Evolutionary conservation across 2,888 invertebrate genomes (phyloP).

Genomic region (Nephrocerus scutellatus): DNA sequence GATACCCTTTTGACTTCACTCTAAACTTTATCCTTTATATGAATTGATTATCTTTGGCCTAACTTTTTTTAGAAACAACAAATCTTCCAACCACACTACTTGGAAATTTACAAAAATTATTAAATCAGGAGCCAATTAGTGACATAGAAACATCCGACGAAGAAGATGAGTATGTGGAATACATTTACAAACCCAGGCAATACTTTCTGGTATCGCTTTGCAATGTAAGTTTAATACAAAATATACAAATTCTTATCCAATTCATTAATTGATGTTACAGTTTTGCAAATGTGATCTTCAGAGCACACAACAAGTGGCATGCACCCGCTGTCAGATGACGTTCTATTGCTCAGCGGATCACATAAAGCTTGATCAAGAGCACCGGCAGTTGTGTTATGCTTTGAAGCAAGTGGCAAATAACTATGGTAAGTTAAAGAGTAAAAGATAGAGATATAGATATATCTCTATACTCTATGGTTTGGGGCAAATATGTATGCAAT

Average conservation of each 20-base stretch:
- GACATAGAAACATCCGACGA: slow-evolving; percentile 46
- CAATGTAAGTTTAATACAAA: slow-evolving; percentile 32
- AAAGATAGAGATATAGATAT: too few species aligned
- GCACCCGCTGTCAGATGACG: slow-evolving; percentile 54
- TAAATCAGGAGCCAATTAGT: slow-evolving; percentile 35
- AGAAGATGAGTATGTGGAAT: slow-evolving; percentile 56
- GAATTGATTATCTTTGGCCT: neutral
- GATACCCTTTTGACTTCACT: too few species aligned
- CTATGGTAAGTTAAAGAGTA: slow-evolving; percentile 52
- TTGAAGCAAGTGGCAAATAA: slow-evolving; percentile 54
- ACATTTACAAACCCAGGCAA: slow-evolving; percentile 59
- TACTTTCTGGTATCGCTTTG: slow-evolving; percentile 58
- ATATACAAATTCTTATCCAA: slow-evolving; percentile 1
- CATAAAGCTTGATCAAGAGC: slow-evolving; percentile 54
- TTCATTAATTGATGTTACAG: slow-evolving; percentile 35
- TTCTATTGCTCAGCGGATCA: slow-evolving; percentile 60
- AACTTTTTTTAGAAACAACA: slow-evolving; percentile 22
- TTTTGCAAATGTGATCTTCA: slow-evolving; percentile 38
- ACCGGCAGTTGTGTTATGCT: slow-evolving; percentile 56
- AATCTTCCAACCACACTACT: slow-evolving; percentile 31
- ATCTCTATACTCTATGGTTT: too few species aligned
- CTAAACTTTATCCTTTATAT: too few species aligned
- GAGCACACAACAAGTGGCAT: slow-evolving; percentile 30
- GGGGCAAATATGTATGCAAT: too few species aligned
- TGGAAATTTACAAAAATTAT: slow-evolving; percentile 36